Base-by-base conservation (phyloP, 2,797 vertebrate species). In the Aphelocoma californica region DNA sequence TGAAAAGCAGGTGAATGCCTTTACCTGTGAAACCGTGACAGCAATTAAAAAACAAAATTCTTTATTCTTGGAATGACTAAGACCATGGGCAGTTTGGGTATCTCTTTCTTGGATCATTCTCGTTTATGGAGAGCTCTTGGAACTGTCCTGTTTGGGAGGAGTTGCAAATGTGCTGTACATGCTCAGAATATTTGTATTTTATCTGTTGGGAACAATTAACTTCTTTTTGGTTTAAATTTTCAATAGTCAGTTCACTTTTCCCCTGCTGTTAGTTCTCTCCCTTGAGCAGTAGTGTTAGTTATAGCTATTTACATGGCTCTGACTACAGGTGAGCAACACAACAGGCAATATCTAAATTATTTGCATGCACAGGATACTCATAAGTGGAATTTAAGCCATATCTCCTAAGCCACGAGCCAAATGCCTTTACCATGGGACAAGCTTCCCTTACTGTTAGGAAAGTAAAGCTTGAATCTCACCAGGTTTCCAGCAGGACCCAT, bases 1-100 rank as follows among this genome's bases (percentile, higher is more conserved):
- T 89, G 81, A 70, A 89, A 95, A 89, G 20, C 75, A 18, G 18
- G 74, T 58, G 84, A 96, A 92, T 66, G 88, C 45, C 51, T 92
- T 92, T 90, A 67, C 57, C 57, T 24, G 16, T 79, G 73, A 95
- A 93, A 89, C 28, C 42, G 58, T 40, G 38, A 78, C 72, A 71
- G 11, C 47, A 79, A 65, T 62, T 88, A 25, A 93, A 93, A 81
- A 62, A 0, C 34, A 86, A 88, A 64, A 62, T 69, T 58, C 25
- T 86, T 50, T 50, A 6, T n/a, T 86, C 56, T 69, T 80, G 34
- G 48, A 72, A 82, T 24, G 25, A 69, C 32, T 85, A 69, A 78
- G 69, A 57, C 32, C 40, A 66, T 0, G 3, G n/a, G 28, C 26
- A 75, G 16, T 50, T 71, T 50, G 53, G 3, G 14, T 36, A 9